Conservation (phyloP, 2,888 invertebrate genomes). For the Polydrusus cervinus region DNA sequence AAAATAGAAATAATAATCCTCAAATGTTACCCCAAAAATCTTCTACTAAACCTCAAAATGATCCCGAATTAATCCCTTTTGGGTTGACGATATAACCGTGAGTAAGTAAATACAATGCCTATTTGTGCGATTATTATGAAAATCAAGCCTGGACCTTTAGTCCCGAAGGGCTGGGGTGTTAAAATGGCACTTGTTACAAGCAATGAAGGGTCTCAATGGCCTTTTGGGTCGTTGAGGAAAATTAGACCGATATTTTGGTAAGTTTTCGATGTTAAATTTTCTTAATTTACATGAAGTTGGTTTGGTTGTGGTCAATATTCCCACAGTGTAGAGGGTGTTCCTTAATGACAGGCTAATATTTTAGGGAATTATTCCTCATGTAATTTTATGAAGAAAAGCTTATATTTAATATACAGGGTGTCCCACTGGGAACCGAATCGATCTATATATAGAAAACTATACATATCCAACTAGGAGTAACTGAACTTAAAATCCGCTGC, state of each 20-base stretch:
- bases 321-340: too few species aligned
- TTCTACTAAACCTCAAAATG: constrained; percentile 32
- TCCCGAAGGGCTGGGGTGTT: constrained; percentile 27
- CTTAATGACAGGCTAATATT: too few species aligned
- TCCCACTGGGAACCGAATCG: too few species aligned
- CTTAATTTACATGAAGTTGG: not conserved
- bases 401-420: too few species aligned
- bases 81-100: constrained; percentile 46
- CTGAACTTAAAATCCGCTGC: too few species aligned
- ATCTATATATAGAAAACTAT: too few species aligned
- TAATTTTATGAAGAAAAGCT: too few species aligned
- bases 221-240: constrained; percentile 42
- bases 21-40: constrained; percentile 44
- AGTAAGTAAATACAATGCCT: constrained; percentile 53
- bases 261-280: not conserved
- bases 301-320: too few species aligned
- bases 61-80: constrained; percentile 45
- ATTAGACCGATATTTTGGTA: constrained; percentile 23
- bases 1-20: constrained; percentile 49
- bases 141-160: constrained; percentile 40
- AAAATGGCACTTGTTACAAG: constrained; percentile 43
- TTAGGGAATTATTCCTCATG: too few species aligned
- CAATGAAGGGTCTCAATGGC: constrained; percentile 35
- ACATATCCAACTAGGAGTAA: too few species aligned
- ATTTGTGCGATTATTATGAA: constrained; percentile 54